phyloP scores from a whole-genome alignment of 2,888 invertebrate species.

The Volucella inflata region DNA sequence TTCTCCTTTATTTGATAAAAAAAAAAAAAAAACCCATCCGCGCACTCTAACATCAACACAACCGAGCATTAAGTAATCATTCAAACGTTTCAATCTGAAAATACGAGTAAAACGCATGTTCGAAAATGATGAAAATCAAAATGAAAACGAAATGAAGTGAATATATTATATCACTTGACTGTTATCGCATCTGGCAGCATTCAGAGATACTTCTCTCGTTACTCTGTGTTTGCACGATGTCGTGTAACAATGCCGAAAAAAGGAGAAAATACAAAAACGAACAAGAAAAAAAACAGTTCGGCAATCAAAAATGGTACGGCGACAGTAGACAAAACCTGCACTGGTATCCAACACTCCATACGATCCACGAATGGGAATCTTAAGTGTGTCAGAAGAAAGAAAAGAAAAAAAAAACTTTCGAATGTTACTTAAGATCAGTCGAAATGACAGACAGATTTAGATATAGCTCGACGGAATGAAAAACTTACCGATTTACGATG shows the following conservation, averaged over 20 bases:
- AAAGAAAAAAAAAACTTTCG: constrained; percentile 61
- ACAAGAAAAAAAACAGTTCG: not conserved
- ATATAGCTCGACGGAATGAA: constrained; percentile 18
- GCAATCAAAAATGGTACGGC: constrained; percentile 28
- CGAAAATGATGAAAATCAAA: constrained; percentile 39
- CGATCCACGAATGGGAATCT: constrained; percentile 3
- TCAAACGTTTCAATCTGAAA: constrained; percentile 32
- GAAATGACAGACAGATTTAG: constrained; percentile 28
- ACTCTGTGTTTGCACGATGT: constrained; percentile 45
- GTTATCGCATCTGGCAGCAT: constrained; percentile 57
- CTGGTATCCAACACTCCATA: constrained; percentile 8
- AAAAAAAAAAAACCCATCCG: not conserved
- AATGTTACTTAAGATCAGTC: constrained; percentile 60
- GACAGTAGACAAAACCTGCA: constrained; percentile 33
- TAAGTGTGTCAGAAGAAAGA: constrained; percentile 40
- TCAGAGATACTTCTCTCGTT: not conserved
- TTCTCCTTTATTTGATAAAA: not conserved
- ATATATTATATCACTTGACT: constrained; percentile 64
- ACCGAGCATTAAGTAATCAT: constrained; percentile 30
- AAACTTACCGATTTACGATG: constrained; percentile 54
- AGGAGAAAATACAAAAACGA: constrained; percentile 12
- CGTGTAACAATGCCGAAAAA: constrained; percentile 59
- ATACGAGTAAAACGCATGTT: not conserved
- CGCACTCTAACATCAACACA: constrained; percentile 27
- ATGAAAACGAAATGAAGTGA: constrained; percentile 55